Evolutionary conservation across 2,797 vertebrate genomes (phyloP).

Genomic region (Pelodytes ibericus): DNA sequence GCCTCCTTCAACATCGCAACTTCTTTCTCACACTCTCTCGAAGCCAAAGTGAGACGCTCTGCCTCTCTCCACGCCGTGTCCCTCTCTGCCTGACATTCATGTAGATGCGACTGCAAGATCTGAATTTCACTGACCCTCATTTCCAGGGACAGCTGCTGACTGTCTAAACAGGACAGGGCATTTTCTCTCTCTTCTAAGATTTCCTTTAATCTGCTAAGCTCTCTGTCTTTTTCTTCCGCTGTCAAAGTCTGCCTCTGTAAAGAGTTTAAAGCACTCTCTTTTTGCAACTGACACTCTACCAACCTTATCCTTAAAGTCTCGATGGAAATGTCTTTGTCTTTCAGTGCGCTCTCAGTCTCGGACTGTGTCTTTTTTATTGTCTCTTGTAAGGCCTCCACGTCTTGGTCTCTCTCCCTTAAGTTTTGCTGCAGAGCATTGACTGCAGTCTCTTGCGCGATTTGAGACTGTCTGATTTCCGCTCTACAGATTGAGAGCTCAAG

Average conservation of each 20-base stretch:
- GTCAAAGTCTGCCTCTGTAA: slow-evolving; percentile 7
- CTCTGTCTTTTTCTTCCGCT: slow-evolving; percentile 14
- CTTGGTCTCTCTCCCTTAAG: not conserved
- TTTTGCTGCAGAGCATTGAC: not conserved
- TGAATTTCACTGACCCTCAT: too few species aligned
- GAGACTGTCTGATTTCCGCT: not conserved
- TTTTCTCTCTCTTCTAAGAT: not conserved
- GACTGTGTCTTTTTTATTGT: not conserved
- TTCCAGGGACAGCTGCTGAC: not conserved
- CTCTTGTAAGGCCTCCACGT: slow-evolving; percentile 1
- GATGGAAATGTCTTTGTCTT: slow-evolving; percentile 20
- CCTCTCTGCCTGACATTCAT: too few species aligned
- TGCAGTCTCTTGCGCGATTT: slow-evolving; percentile 4
- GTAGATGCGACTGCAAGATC: too few species aligned
- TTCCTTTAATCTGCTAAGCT: slow-evolving; percentile 18
- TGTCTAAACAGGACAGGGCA: not conserved
- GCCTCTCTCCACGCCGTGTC: too few species aligned
- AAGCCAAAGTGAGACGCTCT: too few species aligned
- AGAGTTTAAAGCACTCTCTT: slow-evolving; percentile 13
- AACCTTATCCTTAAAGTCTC: slow-evolving; percentile 28
- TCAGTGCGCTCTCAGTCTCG: not conserved
- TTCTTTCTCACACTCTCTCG: not conserved
- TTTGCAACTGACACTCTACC: slow-evolving; percentile 23
- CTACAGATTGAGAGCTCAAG: not conserved
- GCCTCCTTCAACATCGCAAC: not conserved